phyloP scores from a whole-genome alignment of 2,888 invertebrate species.

The Apamea sordens region DNA sequence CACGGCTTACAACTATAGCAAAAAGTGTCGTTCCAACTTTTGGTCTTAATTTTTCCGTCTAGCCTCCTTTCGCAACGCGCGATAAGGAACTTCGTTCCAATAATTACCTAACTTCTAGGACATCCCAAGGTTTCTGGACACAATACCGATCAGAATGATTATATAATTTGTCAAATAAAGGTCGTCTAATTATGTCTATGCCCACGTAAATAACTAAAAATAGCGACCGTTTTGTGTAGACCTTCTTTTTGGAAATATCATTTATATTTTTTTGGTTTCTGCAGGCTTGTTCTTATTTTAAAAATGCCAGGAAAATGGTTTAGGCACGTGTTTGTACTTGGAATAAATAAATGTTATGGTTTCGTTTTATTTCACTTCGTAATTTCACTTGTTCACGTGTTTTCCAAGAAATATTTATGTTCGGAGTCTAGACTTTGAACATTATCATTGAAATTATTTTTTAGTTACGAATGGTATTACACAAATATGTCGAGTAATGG shows the following conservation, averaged over 20 bases:
- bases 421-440: not conserved
- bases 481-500: no score
- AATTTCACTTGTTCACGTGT: not conserved
- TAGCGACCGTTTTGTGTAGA: not conserved
- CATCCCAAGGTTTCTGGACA: conserved; percentile 18
- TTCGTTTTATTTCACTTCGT: not conserved
- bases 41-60: no score
- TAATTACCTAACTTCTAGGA: conserved; percentile 9
- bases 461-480: not conserved
- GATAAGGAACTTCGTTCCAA: no score
- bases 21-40: no score
- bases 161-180: conserved; percentile 24
- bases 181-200: conserved; percentile 27
- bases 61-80: no score
- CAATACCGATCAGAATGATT: conserved; percentile 14
- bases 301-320: conserved; percentile 1
- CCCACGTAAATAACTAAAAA: conserved; percentile 26
- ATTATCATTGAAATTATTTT: not conserved
- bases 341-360: not conserved
- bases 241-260: conserved; percentile 15
- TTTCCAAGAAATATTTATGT: no score
- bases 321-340: conserved; percentile 8
- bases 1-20: no score
- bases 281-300: conserved; percentile 9
- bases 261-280: conserved; percentile 12